phyloP scores from a whole-genome alignment of 1,140 invertebrate genomes.

The Homalodisca vitripennis region DNA sequence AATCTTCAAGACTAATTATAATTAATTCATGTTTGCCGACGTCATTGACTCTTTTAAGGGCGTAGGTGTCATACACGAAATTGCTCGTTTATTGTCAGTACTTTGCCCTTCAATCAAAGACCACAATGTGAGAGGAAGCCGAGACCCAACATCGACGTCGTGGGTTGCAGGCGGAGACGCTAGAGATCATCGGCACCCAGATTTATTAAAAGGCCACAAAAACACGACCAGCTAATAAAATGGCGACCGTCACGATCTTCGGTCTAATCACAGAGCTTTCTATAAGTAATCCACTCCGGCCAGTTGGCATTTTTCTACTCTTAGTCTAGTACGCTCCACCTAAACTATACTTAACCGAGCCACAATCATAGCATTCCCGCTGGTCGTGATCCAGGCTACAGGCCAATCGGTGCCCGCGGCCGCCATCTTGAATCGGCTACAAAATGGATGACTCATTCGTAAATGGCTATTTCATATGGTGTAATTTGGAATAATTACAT shows the following conservation, averaged over 20 bases:
- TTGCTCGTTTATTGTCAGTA: no score
- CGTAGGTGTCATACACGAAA: no score
- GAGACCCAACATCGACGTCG: no score
- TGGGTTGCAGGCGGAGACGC: no score
- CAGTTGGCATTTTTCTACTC: constrained; percentile 26
- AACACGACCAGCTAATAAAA: constrained; percentile 10
- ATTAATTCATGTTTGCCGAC: no score
- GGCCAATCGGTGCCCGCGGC: not conserved
- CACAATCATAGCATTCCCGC: not conserved
- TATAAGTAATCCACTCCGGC: constrained; percentile 1
- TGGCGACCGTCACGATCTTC: not conserved
- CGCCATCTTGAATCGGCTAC: constrained; percentile 28
- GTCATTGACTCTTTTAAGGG: no score
- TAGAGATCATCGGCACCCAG: not conserved
- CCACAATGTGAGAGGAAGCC: no score
- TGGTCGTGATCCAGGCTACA: not conserved
- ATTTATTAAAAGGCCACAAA: constrained; percentile 16
- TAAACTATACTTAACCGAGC: constrained; percentile 21
- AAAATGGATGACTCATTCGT: constrained; percentile 29
- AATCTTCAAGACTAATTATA: no score
- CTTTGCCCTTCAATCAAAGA: no score
- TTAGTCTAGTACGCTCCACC: constrained; percentile 17
- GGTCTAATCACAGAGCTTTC: constrained; percentile 3
- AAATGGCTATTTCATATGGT: constrained; percentile 30
- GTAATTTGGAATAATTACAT: constrained; percentile 29